Evolutionary conservation across 1,140 invertebrate species (phyloP).

Genomic region (Eriocheir sinensis): DNA sequence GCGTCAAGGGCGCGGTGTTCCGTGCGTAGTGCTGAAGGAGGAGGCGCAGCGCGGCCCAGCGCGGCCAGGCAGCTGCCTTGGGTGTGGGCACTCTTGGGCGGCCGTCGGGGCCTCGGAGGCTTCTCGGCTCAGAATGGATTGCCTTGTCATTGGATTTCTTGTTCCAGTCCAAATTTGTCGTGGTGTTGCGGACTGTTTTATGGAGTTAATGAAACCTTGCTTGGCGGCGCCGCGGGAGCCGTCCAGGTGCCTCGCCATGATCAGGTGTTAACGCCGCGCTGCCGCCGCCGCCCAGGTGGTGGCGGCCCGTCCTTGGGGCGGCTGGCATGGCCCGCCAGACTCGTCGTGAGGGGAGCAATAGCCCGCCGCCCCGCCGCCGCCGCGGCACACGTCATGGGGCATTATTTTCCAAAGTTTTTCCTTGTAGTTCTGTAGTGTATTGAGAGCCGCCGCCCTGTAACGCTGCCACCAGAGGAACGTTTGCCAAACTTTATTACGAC

Average conservation of each 20-base stretch:
- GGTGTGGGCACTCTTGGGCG: too few relatives aligned
- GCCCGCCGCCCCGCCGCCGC: background rate
- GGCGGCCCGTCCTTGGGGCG: background rate
- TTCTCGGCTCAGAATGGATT: background rate
- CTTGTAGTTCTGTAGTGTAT: too few relatives aligned
- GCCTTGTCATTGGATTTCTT: background rate
- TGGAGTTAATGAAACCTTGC: conserved; percentile 1
- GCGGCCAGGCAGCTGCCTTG: background rate
- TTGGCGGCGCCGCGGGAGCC: background rate
- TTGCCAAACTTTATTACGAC: background rate
- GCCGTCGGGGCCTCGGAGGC: too few relatives aligned
- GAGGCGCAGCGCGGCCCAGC: background rate
- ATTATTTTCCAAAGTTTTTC: background rate
- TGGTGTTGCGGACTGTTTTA: background rate
- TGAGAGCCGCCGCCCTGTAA: too few relatives aligned
- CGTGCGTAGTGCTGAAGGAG: background rate
- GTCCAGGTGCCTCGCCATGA: background rate
- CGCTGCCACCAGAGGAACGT: background rate
- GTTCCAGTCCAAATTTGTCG: background rate
- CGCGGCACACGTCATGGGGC: background rate
- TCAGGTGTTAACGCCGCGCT: background rate
- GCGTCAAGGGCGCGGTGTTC: background rate
- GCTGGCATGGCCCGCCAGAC: background rate
- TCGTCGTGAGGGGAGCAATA: conserved; percentile 11
- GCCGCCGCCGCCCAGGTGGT: background rate